Evolutionary conservation across 2,113 vertebrate genomes (phyloP).

Genomic region (Chloebia gouldiae): DNA sequence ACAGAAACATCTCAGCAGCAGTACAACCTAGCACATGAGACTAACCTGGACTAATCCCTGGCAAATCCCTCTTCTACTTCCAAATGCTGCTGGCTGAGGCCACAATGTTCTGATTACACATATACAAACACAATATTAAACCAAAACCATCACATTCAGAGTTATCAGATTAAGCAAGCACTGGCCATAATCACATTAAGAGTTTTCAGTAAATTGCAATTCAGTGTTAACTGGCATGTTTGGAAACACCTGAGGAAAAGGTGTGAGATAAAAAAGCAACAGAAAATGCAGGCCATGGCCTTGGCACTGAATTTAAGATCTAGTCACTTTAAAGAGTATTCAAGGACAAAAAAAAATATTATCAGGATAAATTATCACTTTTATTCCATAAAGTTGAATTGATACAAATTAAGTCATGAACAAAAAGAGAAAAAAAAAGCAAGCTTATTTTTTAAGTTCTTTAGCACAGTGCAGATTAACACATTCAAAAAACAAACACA

Average conservation of each 20-base stretch:
- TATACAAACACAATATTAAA: background rate
- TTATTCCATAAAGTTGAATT: background rate
- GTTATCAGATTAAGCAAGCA: background rate
- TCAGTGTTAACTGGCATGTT: background rate
- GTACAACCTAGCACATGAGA: accelerated
- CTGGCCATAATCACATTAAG: background rate
- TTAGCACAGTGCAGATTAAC: background rate
- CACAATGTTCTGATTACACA: accelerated
- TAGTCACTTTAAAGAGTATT: background rate
- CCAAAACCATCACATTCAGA: background rate
- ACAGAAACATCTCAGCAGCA: background rate
- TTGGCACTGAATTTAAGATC: background rate
- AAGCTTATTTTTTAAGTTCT: background rate
- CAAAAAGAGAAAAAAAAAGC: background rate
- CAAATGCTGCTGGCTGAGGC: background rate
- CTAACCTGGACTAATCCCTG: background rate
- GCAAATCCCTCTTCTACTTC: background rate
- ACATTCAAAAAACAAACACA: background rate
- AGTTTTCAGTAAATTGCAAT: background rate
- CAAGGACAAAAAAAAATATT: background rate
- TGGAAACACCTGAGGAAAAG: background rate
- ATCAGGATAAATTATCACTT: background rate
- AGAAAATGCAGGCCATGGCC: background rate
- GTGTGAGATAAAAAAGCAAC: background rate
- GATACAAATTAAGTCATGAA: background rate